These are phyloP conservation scores for Eurypyga helias DNA, from an alignment of 2,113 vertebrate genomes.

Conservation along the genomic window DNA sequence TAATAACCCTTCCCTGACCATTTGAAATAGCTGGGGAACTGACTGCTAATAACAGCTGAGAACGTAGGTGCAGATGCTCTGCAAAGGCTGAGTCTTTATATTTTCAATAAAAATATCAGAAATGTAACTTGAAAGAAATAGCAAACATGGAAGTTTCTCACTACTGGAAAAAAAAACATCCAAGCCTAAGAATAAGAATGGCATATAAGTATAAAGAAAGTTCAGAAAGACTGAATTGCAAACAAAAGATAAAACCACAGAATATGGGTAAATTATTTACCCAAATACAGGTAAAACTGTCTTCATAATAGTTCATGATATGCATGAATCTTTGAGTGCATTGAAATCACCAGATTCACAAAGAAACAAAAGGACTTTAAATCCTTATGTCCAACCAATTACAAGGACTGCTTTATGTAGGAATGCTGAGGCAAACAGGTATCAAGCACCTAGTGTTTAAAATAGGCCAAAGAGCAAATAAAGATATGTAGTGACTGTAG, in stretches of 20 bases:
- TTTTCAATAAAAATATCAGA: neutral
- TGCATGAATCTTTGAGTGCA: neutral
- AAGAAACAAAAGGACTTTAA: neutral
- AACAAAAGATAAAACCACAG: neutral
- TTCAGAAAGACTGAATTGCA: neutral
- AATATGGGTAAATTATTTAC: neutral
- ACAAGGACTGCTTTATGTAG: neutral
- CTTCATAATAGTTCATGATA: neutral
- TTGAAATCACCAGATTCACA: neutral
- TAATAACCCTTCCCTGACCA: neutral
- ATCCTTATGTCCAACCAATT: neutral
- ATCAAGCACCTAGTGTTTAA: neutral
- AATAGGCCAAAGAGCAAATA: neutral
- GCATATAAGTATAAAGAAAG: neutral
- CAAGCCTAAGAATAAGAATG: neutral
- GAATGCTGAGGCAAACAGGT: neutral
- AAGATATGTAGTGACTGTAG: fast-evolving
- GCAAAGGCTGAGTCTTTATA: neutral
- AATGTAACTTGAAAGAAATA: neutral
- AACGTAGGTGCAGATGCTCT: neutral
- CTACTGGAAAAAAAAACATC: neutral
- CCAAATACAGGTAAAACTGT: neutral
- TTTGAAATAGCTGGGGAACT: neutral
- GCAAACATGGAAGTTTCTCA: neutral
- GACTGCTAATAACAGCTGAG: neutral